Percentiles rank a stretch among this genome's conserved stretches.
Evolutionary conservation across 2,797 vertebrate genomes (phyloP).

Genomic region (Apodemus agrarius): DNA sequence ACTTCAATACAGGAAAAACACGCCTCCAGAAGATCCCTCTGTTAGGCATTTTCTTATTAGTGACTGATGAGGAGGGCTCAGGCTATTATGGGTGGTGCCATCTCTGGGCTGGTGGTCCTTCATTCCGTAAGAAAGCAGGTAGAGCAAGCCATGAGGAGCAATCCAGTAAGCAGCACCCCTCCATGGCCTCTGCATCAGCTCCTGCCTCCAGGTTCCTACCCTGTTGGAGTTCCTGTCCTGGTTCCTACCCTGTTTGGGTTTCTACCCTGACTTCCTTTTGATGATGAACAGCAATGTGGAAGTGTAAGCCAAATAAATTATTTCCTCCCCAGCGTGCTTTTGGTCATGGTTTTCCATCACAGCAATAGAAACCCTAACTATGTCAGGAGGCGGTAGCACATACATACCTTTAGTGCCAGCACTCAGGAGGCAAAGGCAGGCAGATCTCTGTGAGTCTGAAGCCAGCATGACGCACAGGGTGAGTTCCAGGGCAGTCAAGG

Average conservation of each 20-base stretch:
- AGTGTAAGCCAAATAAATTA: neutral
- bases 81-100: neutral
- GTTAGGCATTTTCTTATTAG: neutral
- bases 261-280: neutral
- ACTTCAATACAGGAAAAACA: neutral
- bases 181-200: neutral
- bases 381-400: neutral
- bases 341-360: neutral
- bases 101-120: neutral
- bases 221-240: too few relatives aligned
- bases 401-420: neutral
- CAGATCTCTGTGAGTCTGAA: neutral
- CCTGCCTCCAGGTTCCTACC: neutral
- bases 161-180: neutral
- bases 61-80: neutral
- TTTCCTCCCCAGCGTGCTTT: neutral
- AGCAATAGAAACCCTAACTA: neutral
- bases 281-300: neutral
- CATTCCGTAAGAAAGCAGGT: neutral
- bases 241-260: neutral
- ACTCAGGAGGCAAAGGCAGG: neutral
- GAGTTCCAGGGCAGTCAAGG: neutral
- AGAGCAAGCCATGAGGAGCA: neutral
- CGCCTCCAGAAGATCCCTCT: too few relatives aligned
- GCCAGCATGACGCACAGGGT: neutral